Percentiles rank a stretch among this genome's conserved stretches.
Conservation (phyloP, 1,140 invertebrate species). For the Scylla paramamosain region DNA sequence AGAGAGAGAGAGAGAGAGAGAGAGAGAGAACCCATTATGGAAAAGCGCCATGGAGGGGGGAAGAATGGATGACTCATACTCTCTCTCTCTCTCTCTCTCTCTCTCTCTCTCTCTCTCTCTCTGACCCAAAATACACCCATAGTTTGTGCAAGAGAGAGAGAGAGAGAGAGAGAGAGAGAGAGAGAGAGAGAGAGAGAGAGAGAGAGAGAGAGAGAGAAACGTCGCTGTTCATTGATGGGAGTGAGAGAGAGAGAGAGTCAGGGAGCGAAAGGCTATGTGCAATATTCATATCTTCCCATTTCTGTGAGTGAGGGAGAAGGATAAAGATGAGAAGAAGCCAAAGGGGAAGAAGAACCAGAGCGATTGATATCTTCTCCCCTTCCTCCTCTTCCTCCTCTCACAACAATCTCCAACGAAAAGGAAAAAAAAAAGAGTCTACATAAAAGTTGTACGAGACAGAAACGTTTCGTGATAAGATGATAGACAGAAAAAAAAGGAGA, state of each 20-base stretch:
- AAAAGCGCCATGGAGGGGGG: background rate
- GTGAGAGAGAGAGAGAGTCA: background rate
- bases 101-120: background rate
- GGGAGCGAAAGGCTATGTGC: background rate
- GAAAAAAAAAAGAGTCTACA: no score
- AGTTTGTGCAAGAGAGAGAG: no score
- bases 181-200: background rate
- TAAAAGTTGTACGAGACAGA: no score
- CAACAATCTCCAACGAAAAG: no score
- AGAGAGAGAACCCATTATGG: background rate
- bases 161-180: background rate
- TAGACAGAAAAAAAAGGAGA: no score
- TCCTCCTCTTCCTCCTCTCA: no score
- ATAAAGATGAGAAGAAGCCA: background rate
- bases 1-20: background rate
- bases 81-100: background rate
- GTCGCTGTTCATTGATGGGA: background rate
- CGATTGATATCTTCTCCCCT: background rate
- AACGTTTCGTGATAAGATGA: no score
- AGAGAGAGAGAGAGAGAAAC: background rate
- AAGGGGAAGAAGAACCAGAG: background rate
- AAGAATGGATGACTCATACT: background rate
- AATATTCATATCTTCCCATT: constrained; percentile 17
- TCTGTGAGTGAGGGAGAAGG: no score
- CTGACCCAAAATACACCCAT: background rate